These are phyloP conservation scores for Pan troglodytes DNA, from an alignment of 2,113 vertebrate genomes.

Conservation along the genomic window NHGRI_mPanTro3-v2.1_pri NC_072410.2:70503001-70503500, in stretches of 20 bases:
- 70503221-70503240: not conserved
- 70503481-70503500: not conserved
- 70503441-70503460: slow-evolving; percentile 17
- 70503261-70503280: not conserved
- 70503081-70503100: not conserved
- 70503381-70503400: not conserved
- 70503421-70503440: not conserved
- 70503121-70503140: rapidly evolving
- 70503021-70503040: not conserved
- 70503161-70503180: not conserved
- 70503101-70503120: not conserved
- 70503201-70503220: not conserved
- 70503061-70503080: not conserved
- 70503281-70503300: not conserved
- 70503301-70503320: not conserved
- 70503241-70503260: not conserved
- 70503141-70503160: not conserved
- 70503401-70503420: not conserved
- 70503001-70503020: not conserved
- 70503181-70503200: not conserved
- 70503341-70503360: not conserved
- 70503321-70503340: not conserved
- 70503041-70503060: not conserved
- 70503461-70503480: not conserved
- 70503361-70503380: not conserved